These are phyloP conservation scores for Paratrypauchen microcephalus DNA, from an alignment of 2,797 vertebrate species.

Conservation along the genomic window DNA sequence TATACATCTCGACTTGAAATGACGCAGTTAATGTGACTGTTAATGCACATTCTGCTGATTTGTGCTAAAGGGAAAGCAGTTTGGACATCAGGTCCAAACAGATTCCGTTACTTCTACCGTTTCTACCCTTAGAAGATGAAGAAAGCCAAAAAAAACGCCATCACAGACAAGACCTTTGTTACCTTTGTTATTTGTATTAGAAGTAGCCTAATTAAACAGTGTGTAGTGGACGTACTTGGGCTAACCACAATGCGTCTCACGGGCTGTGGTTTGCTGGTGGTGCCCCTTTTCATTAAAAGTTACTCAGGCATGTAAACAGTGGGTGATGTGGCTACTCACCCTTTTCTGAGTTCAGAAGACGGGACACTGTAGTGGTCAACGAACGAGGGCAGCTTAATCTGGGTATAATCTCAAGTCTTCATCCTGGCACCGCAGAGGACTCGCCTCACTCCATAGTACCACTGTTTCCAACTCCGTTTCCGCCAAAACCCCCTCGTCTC, in stretches of 20 bases:
- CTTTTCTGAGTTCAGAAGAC: constrained; percentile 43
- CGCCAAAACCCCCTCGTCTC: constrained; percentile 16
- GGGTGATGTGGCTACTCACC: constrained; percentile 59
- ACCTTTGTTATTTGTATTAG: background rate
- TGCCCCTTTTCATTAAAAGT: constrained; percentile 26
- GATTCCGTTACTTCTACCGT: background rate
- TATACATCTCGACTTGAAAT: background rate
- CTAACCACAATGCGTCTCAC: no score
- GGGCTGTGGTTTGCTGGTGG: background rate
- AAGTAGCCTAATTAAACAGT: background rate
- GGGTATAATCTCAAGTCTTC: constrained; percentile 60
- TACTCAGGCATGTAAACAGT: constrained; percentile 18
- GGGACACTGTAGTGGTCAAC: constrained; percentile 13
- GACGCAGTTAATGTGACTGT: background rate
- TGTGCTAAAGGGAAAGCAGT: background rate
- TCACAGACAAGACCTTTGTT: no score
- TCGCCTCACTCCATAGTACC: constrained; percentile 47
- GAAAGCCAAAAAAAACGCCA: background rate
- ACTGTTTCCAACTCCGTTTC: constrained; percentile 15
- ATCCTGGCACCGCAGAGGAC: constrained; percentile 53
- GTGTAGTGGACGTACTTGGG: background rate
- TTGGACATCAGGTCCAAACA: constrained; percentile 4
- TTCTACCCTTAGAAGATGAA: background rate
- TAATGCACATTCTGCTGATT: background rate
- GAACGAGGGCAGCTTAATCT: constrained; percentile 42